phyloP scores from a whole-genome alignment of 2,888 invertebrate species.

The Reticulitermes lucifugus region DNA sequence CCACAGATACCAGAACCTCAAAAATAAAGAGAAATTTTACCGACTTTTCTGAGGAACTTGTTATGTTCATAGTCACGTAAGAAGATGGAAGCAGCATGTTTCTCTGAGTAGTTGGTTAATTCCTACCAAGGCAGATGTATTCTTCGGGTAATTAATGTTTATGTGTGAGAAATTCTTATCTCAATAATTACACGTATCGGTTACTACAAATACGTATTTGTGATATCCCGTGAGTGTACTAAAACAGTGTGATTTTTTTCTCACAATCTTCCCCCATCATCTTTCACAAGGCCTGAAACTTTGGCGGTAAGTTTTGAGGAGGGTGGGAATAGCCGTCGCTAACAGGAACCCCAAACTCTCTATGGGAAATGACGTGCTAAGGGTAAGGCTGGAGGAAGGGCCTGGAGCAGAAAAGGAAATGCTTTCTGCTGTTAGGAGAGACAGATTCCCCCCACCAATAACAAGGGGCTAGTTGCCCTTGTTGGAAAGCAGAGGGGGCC shows the following conservation, averaged over 20 bases:
- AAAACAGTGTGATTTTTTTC: slow-evolving; percentile 1
- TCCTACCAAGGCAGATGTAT: too few relatives aligned
- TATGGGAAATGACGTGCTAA: slow-evolving; percentile 23
- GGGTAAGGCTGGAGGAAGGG: not conserved
- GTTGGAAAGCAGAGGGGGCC: slow-evolving; percentile 33
- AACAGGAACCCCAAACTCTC: not conserved
- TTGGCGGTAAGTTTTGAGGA: not conserved
- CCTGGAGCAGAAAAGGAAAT: slow-evolving; percentile 21
- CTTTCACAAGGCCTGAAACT: not conserved
- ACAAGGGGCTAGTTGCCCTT: slow-evolving; percentile 28
- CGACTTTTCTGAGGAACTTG: too few relatives aligned
- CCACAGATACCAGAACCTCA: too few relatives aligned
- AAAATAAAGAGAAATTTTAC: too few relatives aligned
- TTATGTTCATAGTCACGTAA: too few relatives aligned
- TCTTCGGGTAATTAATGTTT: too few relatives aligned
- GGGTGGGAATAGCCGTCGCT: slow-evolving; percentile 9
- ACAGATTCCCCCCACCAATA: not conserved
- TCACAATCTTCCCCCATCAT: not conserved
- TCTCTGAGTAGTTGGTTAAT: too few relatives aligned
- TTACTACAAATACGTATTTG: not conserved
- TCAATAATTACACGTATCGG: too few relatives aligned
- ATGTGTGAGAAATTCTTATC: too few relatives aligned
- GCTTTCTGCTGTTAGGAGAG: slow-evolving; percentile 8
- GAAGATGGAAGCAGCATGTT: too few relatives aligned
- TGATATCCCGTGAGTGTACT: not conserved